Evolutionary conservation across 1,140 invertebrate genomes (phyloP).

Genomic region (Halesus radiatus): DNA sequence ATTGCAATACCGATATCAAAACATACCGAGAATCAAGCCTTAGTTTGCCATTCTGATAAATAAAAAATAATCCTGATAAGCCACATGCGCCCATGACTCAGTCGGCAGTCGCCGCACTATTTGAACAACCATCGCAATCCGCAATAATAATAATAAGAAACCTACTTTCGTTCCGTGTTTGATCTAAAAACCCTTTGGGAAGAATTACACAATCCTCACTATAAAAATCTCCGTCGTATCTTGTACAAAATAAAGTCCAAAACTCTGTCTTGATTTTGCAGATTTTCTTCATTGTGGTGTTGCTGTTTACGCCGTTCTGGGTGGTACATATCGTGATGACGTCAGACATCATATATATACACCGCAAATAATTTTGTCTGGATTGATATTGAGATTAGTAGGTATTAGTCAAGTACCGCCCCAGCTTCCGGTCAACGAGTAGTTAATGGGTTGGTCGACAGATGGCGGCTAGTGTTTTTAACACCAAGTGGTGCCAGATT

Average conservation of each 20-base stretch:
- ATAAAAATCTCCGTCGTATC: no score
- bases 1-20: no score
- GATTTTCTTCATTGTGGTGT: no score
- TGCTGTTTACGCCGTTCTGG: not conserved
- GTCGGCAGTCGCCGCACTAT: not conserved
- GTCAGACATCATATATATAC: no score
- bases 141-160: not conserved
- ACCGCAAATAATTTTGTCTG: not conserved
- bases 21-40: not conserved
- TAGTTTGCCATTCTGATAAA: slow-evolving; percentile 2
- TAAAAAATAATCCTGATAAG: slow-evolving; percentile 18
- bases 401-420: not conserved
- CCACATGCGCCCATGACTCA: slow-evolving; percentile 19
- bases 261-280: no score
- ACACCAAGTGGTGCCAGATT: slow-evolving; percentile 8
- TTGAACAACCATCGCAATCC: not conserved
- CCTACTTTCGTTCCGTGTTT: slow-evolving; percentile 6
- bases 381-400: slow-evolving; percentile 31
- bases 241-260: no score
- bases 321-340: not conserved
- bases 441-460: slow-evolving; percentile 17
- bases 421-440: slow-evolving; percentile 10
- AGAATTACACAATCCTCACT: not conserved
- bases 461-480: not conserved
- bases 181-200: not conserved